Conservation (phyloP, 2,113 vertebrate species). For the Prolemur simus region DNA sequence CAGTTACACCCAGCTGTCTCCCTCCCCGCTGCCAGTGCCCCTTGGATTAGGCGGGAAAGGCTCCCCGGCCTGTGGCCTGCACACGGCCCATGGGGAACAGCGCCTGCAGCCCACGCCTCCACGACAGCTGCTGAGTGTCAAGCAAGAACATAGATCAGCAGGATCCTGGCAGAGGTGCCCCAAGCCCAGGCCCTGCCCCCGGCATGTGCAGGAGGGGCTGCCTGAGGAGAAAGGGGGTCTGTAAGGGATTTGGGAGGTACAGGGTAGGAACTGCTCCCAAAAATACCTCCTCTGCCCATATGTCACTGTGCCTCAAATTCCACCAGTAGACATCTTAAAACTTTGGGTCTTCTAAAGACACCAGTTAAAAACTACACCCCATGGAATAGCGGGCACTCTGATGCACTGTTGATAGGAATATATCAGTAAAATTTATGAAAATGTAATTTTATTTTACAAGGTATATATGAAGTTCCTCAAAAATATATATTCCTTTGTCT, state of each 20-base stretch:
- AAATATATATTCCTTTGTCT: conserved; percentile 10
- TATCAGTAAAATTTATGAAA: neutral
- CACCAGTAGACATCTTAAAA: conserved; percentile 27
- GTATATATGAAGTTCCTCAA: neutral
- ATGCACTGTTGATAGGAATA: neutral
- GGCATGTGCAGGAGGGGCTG: conserved; percentile 54
- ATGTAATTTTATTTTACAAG: neutral
- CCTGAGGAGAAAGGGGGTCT: conserved; percentile 63
- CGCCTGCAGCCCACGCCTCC: conserved; percentile 76
- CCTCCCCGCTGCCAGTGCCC: conserved; percentile 72
- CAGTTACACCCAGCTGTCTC: conserved; percentile 81
- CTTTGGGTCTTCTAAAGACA: conserved; percentile 13
- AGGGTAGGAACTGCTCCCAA: conserved; percentile 60
- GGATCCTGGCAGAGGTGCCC: conserved; percentile 73
- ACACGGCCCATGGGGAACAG: conserved; percentile 75
- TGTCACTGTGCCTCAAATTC: conserved; percentile 58
- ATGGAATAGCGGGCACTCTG: neutral
- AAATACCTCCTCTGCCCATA: conserved; percentile 56
- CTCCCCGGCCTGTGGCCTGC: conserved; percentile 77
- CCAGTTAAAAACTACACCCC: neutral
- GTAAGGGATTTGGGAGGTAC: conserved; percentile 69
- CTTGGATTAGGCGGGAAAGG: conserved; percentile 78
- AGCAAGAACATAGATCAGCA: conserved; percentile 76
- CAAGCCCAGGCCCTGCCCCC: conserved; percentile 50
- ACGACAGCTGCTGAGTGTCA: conserved; percentile 78